Evolutionary conservation across 2,113 vertebrate species (phyloP).

Genomic region (Chloropsis hardwickii): DNA sequence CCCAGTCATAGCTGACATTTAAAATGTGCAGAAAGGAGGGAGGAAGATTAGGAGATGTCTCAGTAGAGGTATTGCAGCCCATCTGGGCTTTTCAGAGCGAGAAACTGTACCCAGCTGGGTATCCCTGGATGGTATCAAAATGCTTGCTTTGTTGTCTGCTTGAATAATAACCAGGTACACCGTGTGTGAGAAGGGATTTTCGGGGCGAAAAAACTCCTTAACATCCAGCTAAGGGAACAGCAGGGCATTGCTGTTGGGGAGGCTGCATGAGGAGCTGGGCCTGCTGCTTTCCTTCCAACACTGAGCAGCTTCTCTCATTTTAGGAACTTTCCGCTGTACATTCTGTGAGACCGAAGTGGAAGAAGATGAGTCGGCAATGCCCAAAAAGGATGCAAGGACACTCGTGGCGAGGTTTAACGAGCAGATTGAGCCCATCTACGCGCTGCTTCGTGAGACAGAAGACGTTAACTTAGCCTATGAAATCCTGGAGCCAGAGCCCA

Average conservation of each 20-base stretch:
- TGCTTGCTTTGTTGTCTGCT: not conserved
- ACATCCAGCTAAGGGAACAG: not conserved
- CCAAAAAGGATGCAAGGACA: constrained; percentile 93
- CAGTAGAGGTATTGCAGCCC: not conserved
- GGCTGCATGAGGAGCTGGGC: not conserved
- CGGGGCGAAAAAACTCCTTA: not conserved
- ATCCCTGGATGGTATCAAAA: not conserved
- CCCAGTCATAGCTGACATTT: not conserved
- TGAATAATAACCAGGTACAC: not conserved
- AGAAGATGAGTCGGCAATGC: constrained; percentile 93
- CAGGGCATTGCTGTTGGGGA: not conserved
- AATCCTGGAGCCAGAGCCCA: constrained; percentile 92
- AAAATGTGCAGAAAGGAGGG: not conserved
- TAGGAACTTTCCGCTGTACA: constrained; percentile 94
- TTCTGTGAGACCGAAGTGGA: constrained; percentile 97
- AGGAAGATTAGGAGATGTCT: not conserved
- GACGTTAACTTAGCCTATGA: constrained; percentile 93
- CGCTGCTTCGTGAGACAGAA: constrained; percentile 89
- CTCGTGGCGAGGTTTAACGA: constrained; percentile 96
- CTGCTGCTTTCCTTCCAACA: not conserved
- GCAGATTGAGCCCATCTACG: constrained; percentile 97
- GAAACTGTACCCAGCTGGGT: not conserved
- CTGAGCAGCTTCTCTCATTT: not conserved
- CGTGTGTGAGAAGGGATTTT: not conserved
- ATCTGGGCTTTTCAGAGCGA: not conserved